Percentiles rank a stretch among this genome's conserved stretches.
Conservation (phyloP, 2,888 invertebrate species). For the Scaptomyza parva region DNA sequence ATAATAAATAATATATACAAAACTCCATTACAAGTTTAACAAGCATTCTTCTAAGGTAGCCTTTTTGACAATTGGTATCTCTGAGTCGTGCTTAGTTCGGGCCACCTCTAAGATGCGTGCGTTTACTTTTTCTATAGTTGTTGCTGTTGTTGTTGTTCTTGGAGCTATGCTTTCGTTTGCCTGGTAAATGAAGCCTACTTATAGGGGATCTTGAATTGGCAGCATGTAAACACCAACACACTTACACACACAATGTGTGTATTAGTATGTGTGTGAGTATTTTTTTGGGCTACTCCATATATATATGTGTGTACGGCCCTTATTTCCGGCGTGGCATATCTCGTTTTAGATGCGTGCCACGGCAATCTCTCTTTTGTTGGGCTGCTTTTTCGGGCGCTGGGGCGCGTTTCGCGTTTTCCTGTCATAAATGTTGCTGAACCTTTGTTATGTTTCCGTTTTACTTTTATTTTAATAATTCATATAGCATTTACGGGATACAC, state of each 20-base stretch:
- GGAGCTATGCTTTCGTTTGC: constrained; percentile 43
- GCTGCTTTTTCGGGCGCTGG: constrained; percentile 45
- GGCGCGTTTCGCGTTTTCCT: constrained; percentile 76
- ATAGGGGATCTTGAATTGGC: constrained; percentile 70
- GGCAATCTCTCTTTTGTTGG: constrained; percentile 63
- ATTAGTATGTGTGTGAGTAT: constrained; percentile 18
- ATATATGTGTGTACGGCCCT: constrained; percentile 52
- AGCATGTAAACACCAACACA: constrained; percentile 60
- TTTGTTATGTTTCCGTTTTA: constrained; percentile 80
- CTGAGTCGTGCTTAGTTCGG: not conserved
- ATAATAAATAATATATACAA: too few species aligned
- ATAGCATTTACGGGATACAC: constrained; percentile 74
- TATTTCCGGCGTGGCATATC: constrained; percentile 80
- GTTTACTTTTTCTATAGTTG: not conserved
- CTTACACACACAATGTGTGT: constrained; percentile 31
- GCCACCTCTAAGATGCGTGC: not conserved
- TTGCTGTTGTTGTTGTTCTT: constrained; percentile 2
- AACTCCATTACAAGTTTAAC: too few species aligned
- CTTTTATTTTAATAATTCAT: constrained; percentile 80
- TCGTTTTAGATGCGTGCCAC: constrained; percentile 80
- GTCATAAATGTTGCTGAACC: constrained; percentile 79
- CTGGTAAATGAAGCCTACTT: constrained; percentile 77
- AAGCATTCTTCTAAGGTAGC: too few species aligned
- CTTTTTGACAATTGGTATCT: constrained; percentile 7
- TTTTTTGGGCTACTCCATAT: constrained; percentile 45